phyloP scores from a whole-genome alignment of 1,140 invertebrate genomes.

The Tyrophagus putrescentiae region DNA sequence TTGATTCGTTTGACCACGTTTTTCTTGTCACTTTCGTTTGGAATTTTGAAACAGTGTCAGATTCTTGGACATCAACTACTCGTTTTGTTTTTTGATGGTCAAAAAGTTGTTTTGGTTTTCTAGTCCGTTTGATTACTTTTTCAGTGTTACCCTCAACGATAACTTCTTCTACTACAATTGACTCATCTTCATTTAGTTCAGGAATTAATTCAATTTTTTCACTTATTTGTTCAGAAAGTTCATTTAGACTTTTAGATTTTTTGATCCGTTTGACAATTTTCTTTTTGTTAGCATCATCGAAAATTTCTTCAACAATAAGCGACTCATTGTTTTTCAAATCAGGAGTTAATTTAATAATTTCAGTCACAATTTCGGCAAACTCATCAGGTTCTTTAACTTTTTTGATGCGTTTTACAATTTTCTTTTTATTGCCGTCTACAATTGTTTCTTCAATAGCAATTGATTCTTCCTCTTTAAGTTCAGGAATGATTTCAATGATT shows the following conservation, averaged over 20 bases:
- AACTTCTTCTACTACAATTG: background rate
- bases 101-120: background rate
- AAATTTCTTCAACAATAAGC: background rate
- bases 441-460: background rate
- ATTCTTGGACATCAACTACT: background rate
- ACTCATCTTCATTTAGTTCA: slow-evolving; percentile 21
- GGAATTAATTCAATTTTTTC: slow-evolving; percentile 1
- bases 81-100: background rate
- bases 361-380: background rate
- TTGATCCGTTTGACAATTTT: background rate
- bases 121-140: background rate
- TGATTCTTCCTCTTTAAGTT: slow-evolving; percentile 20
- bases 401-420: background rate
- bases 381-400: background rate
- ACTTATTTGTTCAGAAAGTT: background rate
- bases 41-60: background rate
- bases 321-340: background rate
- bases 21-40: background rate
- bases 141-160: background rate
- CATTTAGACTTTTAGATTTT: slow-evolving; percentile 4
- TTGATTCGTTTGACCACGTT: background rate
- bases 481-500: background rate
- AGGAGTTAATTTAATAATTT: background rate
- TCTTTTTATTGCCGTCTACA: slow-evolving; percentile 17
- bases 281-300: background rate